Percentiles rank a stretch among this genome's conserved stretches.
Conservation (phyloP, 1,140 invertebrate genomes). For the Plodia interpunctella region DNA sequence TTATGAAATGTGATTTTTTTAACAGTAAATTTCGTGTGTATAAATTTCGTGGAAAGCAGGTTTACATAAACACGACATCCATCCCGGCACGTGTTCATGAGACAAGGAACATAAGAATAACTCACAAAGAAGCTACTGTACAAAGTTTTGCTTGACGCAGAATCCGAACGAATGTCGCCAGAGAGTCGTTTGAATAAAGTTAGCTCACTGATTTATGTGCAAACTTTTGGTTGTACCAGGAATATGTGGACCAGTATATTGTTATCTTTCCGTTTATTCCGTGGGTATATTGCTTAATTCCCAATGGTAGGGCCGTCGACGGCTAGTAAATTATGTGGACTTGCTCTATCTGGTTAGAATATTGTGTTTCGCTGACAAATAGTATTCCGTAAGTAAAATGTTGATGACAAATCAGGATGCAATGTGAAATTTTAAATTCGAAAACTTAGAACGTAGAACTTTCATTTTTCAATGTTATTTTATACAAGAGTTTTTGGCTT, state of each 20-base stretch:
- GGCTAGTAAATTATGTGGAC: conserved; percentile 28
- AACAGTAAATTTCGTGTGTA: neutral
- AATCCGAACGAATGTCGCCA: conserved; percentile 64
- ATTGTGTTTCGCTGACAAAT: neutral
- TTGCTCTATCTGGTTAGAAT: neutral
- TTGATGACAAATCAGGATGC: too few relatives aligned
- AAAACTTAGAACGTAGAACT: too few relatives aligned
- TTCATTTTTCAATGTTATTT: too few relatives aligned
- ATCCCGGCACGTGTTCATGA: conserved; percentile 29
- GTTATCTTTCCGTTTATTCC: conserved; percentile 47
- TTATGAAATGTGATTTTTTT: too few relatives aligned
- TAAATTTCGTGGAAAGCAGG: neutral
- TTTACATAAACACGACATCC: neutral
- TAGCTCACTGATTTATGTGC: conserved; percentile 67
- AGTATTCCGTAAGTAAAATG: neutral
- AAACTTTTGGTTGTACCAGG: conserved; percentile 49
- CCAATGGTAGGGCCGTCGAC: conserved; percentile 23
- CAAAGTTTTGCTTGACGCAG: conserved; percentile 59
- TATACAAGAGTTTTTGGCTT: too few relatives aligned
- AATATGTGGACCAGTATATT: conserved; percentile 46
- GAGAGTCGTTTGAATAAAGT: conserved; percentile 74
- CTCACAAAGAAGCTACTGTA: conserved; percentile 48
- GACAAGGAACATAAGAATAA: conserved; percentile 31
- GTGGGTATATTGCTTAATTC: conserved; percentile 33
- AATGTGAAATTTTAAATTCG: too few relatives aligned